These are phyloP conservation scores for Camponotus fellah DNA, from an alignment of 2,888 invertebrate genomes.

Conservation along the genomic window DNA sequence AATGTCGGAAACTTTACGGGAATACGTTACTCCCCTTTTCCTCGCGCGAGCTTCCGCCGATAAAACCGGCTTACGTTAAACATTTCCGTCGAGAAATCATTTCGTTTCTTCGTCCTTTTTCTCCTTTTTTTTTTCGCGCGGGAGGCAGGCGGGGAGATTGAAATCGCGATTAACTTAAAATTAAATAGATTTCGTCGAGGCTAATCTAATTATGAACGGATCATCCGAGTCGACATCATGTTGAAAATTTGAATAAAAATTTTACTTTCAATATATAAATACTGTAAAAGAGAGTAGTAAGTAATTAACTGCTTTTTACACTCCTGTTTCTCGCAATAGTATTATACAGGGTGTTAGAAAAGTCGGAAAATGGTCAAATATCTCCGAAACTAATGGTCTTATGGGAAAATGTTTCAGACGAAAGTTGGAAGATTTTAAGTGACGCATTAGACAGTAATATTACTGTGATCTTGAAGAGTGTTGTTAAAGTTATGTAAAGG, in stretches of 20 bases:
- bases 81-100: constrained; percentile 54
- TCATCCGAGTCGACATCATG: neutral
- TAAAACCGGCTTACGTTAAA: constrained; percentile 55
- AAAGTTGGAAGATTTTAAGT: too few species aligned
- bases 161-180: constrained; percentile 3
- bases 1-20: constrained; percentile 57
- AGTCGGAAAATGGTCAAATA: too few species aligned
- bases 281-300: neutral
- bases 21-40: constrained; percentile 53
- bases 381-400: too few species aligned
- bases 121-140: constrained; percentile 41
- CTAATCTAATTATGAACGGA: neutral
- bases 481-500: too few species aligned
- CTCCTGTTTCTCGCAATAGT: neutral
- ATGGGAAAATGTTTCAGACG: too few species aligned
- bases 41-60: constrained; percentile 49
- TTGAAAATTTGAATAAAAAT: neutral
- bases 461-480: too few species aligned
- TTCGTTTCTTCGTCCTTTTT: constrained; percentile 18
- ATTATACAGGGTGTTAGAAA: too few species aligned
- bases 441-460: too few species aligned
- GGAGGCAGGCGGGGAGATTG: neutral
- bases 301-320: neutral
- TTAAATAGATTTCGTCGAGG: neutral
- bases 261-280: neutral